Percentiles rank a stretch among this genome's conserved stretches.
phyloP scores from a whole-genome alignment of 1,140 invertebrate genomes.

The Cataglyphis hispanica region DNA sequence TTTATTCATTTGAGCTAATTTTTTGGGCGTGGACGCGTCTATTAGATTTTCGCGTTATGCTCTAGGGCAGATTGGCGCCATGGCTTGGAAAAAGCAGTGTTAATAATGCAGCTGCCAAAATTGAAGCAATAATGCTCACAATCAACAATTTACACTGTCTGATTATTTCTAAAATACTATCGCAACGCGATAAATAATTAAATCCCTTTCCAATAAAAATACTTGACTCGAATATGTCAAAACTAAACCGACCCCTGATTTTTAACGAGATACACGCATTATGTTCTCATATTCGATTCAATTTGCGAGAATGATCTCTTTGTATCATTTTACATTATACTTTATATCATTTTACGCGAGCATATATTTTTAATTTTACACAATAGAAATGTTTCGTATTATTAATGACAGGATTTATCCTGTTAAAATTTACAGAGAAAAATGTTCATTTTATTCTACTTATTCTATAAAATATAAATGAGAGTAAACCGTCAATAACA shows the following conservation, averaged over 20 bases:
- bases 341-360: no score
- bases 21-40: conserved; percentile 75
- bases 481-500: no score
- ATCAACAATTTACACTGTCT: conserved; percentile 2
- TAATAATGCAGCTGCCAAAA: conserved; percentile 58
- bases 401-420: no score
- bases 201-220: not conserved
- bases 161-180: conserved; percentile 3
- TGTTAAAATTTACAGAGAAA: no score
- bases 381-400: no score
- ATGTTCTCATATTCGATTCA: not conserved
- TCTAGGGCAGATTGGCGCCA: conserved; percentile 78
- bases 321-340: not conserved
- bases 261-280: not conserved
- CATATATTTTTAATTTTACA: no score
- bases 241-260: not conserved
- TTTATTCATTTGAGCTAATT: conserved; percentile 80
- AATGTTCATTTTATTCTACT: no score
- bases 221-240: not conserved
- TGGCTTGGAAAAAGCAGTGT: conserved; percentile 78
- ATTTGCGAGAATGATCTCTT: not conserved
- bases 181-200: not conserved
- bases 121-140: not conserved
- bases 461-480: no score
- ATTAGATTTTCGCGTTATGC: conserved; percentile 75